A percentile compares a stretch with the other conserved stretches of the same genome.
These are phyloP conservation scores for Aspidiotus rigidus DNA, from an alignment of 2,888 invertebrate genomes.

Conservation along the genomic window DNA sequence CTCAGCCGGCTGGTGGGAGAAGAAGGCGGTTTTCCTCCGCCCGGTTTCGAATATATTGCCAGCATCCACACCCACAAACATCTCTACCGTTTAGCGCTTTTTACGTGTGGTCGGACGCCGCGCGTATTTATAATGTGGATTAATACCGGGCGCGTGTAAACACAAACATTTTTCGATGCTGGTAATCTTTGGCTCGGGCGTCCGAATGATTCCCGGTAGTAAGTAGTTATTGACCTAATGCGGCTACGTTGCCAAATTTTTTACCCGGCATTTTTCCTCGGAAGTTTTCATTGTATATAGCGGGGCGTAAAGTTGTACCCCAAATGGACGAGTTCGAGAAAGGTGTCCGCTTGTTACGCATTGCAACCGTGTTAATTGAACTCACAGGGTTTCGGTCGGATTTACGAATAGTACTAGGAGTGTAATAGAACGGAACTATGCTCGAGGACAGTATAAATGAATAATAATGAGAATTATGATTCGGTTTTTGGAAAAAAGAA, in stretches of 20 bases:
- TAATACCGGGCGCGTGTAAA: neutral
- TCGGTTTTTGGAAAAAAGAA: no score
- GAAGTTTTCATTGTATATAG: no score
- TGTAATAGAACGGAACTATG: no score
- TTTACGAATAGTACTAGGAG: no score
- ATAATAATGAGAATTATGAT: no score
- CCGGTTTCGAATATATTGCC: neutral
- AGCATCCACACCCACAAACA: constrained; percentile 2
- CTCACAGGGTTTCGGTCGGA: no score
- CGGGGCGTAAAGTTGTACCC: no score
- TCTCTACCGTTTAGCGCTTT: neutral
- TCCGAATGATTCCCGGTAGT: neutral
- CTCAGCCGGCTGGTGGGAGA: neutral
- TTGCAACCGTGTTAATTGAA: no score
- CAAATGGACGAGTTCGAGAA: no score
- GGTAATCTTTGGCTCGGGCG: neutral
- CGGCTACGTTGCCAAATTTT: constrained; percentile 2
- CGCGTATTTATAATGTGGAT: neutral
- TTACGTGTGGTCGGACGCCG: neutral
- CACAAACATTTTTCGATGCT: no score
- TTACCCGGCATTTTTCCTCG: neutral
- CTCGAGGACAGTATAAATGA: no score
- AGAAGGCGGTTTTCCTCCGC: neutral
- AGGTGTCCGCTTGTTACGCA: no score
- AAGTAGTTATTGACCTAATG: neutral